phyloP scores from a whole-genome alignment of 2,113 vertebrate species.

The Oplegnathus fasciatus region DNA sequence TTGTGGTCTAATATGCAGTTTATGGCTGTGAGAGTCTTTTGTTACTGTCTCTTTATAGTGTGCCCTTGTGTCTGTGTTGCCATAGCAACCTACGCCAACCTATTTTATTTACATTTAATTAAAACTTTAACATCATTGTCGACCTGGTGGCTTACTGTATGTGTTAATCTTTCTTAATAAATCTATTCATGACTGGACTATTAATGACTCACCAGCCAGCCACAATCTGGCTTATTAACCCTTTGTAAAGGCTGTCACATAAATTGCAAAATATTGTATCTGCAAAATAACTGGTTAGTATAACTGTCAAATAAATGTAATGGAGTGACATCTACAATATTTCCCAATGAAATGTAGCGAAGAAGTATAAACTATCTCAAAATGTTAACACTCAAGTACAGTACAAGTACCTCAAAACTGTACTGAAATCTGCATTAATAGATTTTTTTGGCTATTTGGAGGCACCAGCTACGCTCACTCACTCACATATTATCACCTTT shows the following conservation, averaged over 20 bases:
- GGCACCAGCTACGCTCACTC: neutral
- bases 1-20: neutral
- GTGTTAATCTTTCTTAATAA: neutral
- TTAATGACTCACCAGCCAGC: no score
- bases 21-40: neutral
- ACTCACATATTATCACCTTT: neutral
- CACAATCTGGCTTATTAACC: neutral
- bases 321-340: neutral
- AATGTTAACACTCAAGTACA: neutral
- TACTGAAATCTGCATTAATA: neutral
- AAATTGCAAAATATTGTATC: neutral
- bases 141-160: neutral
- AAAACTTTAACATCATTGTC: no score
- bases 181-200: neutral
- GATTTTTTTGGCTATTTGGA: neutral
- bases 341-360: neutral
- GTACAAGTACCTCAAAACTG: neutral
- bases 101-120: neutral
- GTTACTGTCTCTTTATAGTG: neutral
- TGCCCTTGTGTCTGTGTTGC: neutral
- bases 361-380: neutral
- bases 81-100: neutral
- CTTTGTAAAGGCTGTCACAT: no score
- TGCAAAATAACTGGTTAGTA: neutral
- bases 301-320: neutral